Conservation (phyloP, 2,888 invertebrate species). For the Saturnia pavonia region DNA sequence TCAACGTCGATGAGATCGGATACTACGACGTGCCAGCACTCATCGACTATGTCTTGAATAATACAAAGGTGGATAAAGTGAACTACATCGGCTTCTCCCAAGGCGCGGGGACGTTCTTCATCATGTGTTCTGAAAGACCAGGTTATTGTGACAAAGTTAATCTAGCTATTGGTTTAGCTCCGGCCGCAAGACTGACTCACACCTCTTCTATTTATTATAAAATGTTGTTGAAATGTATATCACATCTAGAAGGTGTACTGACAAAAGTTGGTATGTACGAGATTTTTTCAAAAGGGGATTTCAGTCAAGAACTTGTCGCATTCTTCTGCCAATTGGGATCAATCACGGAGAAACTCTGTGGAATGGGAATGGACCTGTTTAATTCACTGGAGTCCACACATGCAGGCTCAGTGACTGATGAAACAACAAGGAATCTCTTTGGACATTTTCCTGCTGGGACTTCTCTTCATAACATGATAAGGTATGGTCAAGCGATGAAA, state of each 20-base stretch:
- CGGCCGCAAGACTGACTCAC: constrained; percentile 77
- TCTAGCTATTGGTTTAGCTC: constrained; percentile 84
- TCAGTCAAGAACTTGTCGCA: constrained; percentile 50
- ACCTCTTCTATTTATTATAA: constrained; percentile 53
- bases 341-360: constrained; percentile 45
- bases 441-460: constrained; percentile 62
- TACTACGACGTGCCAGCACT: constrained; percentile 87
- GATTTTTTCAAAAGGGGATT: constrained; percentile 50
- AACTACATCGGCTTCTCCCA: constrained; percentile 87
- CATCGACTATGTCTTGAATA: constrained; percentile 55
- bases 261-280: constrained; percentile 45
- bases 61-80: constrained; percentile 47
- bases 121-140: constrained; percentile 84
- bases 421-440: constrained; percentile 46
- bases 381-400: constrained; percentile 48
- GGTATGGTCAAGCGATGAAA: constrained; percentile 58
- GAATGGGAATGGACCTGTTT: constrained; percentile 35
- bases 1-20: constrained; percentile 90
- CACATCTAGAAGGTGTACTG: constrained; percentile 38
- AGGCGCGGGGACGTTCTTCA: constrained; percentile 85
- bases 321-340: constrained; percentile 54
- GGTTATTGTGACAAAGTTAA: constrained; percentile 84
- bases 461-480: constrained; percentile 53
- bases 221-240: constrained; percentile 30
- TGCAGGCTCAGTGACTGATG: constrained; percentile 52